These are phyloP conservation scores for Agrypnus murinus DNA, from an alignment of 2,888 invertebrate genomes.

Conservation along the genomic window DNA sequence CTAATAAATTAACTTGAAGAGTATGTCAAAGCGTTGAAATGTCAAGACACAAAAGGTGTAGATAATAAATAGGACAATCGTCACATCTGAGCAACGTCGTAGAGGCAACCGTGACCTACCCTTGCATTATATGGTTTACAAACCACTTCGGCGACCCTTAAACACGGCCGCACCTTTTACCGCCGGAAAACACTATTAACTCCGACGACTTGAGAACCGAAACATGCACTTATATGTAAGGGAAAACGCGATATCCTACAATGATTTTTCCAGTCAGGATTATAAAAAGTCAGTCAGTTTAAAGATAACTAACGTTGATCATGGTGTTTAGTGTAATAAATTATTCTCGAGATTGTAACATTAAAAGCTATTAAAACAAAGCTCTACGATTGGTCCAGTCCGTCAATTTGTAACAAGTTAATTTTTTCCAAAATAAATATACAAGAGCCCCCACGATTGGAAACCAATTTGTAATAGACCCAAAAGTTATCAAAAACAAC, in stretches of 20 bases:
- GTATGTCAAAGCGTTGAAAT: no score
- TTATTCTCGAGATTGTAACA: no score
- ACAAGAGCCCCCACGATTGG: no score
- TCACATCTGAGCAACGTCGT: background rate
- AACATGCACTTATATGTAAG: slow-evolving; percentile 37
- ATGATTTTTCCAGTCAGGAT: slow-evolving; percentile 4
- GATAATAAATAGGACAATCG: slow-evolving; percentile 15
- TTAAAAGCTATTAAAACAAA: no score
- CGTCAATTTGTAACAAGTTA: no score
- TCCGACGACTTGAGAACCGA: slow-evolving; percentile 38
- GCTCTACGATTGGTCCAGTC: no score
- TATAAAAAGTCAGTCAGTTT: slow-evolving; percentile 8
- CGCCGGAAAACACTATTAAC: slow-evolving; percentile 46
- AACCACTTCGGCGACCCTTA: slow-evolving; percentile 37
- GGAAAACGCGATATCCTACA: slow-evolving; percentile 22
- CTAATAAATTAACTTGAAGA: background rate
- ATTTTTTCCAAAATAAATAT: no score
- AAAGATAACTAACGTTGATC: no score
- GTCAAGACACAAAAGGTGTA: background rate
- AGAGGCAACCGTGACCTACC: slow-evolving; percentile 27
- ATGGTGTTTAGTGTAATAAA: no score
- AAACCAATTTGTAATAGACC: no score
- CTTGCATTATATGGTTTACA: slow-evolving; percentile 34
- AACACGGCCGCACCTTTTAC: slow-evolving; percentile 45
- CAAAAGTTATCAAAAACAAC: no score